phyloP scores from a whole-genome alignment of 2,113 vertebrate species.

The Turdus rufiventris region DNA sequence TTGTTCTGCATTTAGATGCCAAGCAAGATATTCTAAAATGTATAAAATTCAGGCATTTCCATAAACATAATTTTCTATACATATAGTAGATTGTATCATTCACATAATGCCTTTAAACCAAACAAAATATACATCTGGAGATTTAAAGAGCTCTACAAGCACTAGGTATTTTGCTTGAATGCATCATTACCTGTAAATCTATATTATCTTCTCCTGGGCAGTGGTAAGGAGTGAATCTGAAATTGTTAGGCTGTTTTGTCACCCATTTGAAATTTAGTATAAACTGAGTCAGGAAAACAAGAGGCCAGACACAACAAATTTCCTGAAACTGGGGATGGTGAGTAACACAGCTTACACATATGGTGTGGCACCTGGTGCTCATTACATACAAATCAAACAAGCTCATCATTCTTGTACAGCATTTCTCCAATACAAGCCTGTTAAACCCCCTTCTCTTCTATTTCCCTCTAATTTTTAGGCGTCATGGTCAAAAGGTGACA shows the following conservation, averaged over 20 bases:
- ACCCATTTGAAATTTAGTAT: background rate
- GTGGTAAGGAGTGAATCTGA: background rate
- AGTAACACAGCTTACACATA: background rate
- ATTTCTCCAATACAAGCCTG: background rate
- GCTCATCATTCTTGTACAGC: slow-evolving; percentile 14
- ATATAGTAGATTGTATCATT: background rate
- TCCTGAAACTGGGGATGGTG: background rate
- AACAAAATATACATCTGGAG: background rate
- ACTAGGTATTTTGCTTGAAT: background rate
- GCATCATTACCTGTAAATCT: background rate
- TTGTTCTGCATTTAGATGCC: slow-evolving; percentile 46
- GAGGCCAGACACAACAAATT: background rate
- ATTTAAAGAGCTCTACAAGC: background rate
- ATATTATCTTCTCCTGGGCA: background rate
- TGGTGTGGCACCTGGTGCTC: slow-evolving; percentile 18
- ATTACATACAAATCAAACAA: slow-evolving; percentile 20
- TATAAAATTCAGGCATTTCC: background rate
- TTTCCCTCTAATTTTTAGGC: background rate
- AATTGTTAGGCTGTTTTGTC: background rate
- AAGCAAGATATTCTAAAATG: background rate
- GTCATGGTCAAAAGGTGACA: background rate
- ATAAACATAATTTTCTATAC: background rate
- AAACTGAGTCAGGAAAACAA: background rate
- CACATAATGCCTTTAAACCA: slow-evolving; percentile 2
- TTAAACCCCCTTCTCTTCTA: background rate